These are phyloP conservation scores for Pocillopora damicornis DNA, from an alignment of 64 coral and sea anemone species.

Conservation along the genomic window DNA sequence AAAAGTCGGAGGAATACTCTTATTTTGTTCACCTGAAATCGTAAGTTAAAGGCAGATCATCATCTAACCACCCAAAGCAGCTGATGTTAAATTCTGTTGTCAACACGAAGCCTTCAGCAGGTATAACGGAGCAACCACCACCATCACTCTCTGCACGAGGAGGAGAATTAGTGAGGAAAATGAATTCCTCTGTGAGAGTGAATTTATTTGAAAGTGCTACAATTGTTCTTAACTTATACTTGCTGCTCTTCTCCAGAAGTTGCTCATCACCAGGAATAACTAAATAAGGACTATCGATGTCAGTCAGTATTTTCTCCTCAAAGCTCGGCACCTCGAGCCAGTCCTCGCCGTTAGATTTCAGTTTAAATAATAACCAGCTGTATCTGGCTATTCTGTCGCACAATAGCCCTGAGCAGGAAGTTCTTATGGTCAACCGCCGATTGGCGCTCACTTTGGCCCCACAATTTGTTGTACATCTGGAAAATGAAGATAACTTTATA, in stretches of 20 bases:
- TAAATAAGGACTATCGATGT: slow-evolving; percentile 55
- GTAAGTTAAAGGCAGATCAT: slow-evolving; percentile 53
- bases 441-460: slow-evolving; percentile 47
- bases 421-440: slow-evolving; percentile 45
- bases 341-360: background rate
- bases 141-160: background rate
- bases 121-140: slow-evolving; percentile 37
- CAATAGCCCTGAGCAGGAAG: slow-evolving; percentile 51
- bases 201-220: background rate
- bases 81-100: slow-evolving; percentile 53
- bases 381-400: slow-evolving; percentile 58
- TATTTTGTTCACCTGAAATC: slow-evolving; percentile 61
- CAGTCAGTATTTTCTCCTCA: slow-evolving; percentile 34
- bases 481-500: background rate
- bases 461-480: slow-evolving; percentile 68
- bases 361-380: slow-evolving; percentile 58
- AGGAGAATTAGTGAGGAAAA: slow-evolving; percentile 67
- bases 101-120: slow-evolving; percentile 40
- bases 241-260: slow-evolving; percentile 19
- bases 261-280: slow-evolving; percentile 50
- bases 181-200: background rate
- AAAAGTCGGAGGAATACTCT: background rate
- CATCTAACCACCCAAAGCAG: slow-evolving; percentile 52
- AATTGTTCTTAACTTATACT: background rate
- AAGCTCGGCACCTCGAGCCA: slow-evolving; percentile 42